Evolutionary conservation across 2,888 invertebrate genomes (phyloP).

Genomic region (Carterocephalus palaemon): DNA sequence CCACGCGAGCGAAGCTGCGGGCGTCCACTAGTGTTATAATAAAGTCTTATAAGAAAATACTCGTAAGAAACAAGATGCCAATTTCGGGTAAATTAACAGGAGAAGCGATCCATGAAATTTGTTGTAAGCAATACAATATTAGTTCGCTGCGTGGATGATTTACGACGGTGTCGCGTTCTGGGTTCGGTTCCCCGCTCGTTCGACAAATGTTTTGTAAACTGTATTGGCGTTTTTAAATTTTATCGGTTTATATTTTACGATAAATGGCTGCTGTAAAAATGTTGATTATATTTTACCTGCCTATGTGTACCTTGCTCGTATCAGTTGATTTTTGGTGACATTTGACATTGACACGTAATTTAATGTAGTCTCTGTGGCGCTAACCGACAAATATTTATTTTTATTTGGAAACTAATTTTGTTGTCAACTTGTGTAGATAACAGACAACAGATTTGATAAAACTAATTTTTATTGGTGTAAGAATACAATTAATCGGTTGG

Average conservation of each 20-base stretch:
- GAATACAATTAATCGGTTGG: too few relatives aligned
- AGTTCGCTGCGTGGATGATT: conserved; percentile 33
- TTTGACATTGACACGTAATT: too few relatives aligned
- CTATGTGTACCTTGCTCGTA: too few relatives aligned
- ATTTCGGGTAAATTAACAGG: conserved; percentile 54
- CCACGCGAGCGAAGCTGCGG: too few relatives aligned
- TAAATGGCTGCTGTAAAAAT: not conserved
- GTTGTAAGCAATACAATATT: conserved; percentile 56
- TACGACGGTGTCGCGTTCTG: conserved; percentile 29
- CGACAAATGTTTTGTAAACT: conserved; percentile 17
- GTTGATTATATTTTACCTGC: not conserved
- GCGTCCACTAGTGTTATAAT: too few relatives aligned
- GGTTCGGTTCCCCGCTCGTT: conserved; percentile 39
- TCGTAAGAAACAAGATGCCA: conserved; percentile 37
- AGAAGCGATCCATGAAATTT: conserved; percentile 60
- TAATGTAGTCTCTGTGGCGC: too few relatives aligned
- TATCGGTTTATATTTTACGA: conserved; percentile 8
- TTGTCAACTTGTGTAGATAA: too few relatives aligned
- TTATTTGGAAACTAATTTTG: too few relatives aligned
- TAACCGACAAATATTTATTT: too few relatives aligned
- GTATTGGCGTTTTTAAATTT: conserved; percentile 10
- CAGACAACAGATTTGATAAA: too few relatives aligned
- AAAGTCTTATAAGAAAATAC: conserved; percentile 5
- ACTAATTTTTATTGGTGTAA: too few relatives aligned
- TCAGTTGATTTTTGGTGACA: too few relatives aligned